phyloP scores from a whole-genome alignment of 1,140 invertebrate genomes.

The Scaptodrosophila lebanonensis region DNA sequence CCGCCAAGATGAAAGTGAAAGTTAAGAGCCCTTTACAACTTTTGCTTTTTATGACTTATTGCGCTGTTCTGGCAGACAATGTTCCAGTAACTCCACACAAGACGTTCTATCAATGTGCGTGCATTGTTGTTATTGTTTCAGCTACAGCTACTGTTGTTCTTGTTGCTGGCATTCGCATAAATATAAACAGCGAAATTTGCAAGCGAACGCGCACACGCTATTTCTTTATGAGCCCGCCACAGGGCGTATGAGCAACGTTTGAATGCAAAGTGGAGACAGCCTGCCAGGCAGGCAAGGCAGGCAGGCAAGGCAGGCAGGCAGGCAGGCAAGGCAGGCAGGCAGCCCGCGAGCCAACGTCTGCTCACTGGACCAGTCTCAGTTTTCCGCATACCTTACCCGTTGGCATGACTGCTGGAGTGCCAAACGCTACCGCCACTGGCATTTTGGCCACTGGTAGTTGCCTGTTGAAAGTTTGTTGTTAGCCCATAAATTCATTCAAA shows the following conservation, averaged over 20 bases:
- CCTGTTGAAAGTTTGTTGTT: too few species aligned
- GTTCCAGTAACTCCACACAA: background rate
- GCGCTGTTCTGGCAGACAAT: constrained; percentile 52
- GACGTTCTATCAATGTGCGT: background rate
- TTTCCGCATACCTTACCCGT: too few species aligned
- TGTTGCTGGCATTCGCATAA: constrained; percentile 41
- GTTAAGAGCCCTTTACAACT: constrained; percentile 72
- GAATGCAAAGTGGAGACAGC: background rate
- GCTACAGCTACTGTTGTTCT: background rate
- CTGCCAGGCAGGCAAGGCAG: constrained; percentile 4
- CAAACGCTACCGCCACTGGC: too few species aligned
- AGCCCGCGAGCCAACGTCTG: too few species aligned
- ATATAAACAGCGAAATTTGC: constrained; percentile 66
- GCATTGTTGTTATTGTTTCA: constrained; percentile 11
- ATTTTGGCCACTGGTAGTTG: too few species aligned
- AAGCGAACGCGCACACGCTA: constrained; percentile 16
- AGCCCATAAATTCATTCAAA: too few species aligned
- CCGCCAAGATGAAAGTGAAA: constrained; percentile 67
- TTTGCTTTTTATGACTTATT: constrained; percentile 70
- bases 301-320: constrained; percentile 1
- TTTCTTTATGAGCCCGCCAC: constrained; percentile 27
- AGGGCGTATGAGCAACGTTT: constrained; percentile 57
- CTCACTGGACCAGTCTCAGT: too few species aligned
- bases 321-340: background rate
- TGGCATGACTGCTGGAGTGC: too few species aligned